A percentile compares a stretch with the other conserved stretches of the same genome.
Conservation (phyloP, 2,888 invertebrate genomes). For the Campopleginae sp. region DNA sequence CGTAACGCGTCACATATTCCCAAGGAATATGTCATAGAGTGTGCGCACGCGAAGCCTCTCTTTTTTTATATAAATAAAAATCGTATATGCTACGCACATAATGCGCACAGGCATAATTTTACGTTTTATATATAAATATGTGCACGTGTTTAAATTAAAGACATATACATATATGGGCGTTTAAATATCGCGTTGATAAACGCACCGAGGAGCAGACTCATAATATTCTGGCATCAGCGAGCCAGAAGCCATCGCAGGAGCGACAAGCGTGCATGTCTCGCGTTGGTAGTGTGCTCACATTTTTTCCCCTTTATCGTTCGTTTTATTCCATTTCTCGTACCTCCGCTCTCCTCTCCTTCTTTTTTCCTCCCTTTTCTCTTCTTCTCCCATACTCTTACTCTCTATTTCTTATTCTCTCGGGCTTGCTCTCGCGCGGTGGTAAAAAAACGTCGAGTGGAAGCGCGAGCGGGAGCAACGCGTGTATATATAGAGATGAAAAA, state of each 20-base stretch:
- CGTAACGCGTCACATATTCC: conserved; percentile 55
- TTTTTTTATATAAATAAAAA: conserved; percentile 48
- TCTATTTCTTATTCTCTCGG: conserved; percentile 63
- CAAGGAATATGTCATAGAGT: conserved; percentile 43
- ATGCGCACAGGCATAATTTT: conserved; percentile 16
- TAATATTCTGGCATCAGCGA: conserved; percentile 66
- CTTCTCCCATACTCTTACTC: conserved; percentile 15
- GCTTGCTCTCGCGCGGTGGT: conserved; percentile 75
- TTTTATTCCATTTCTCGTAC: conserved; percentile 56
- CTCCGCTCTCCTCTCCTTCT: conserved; percentile 53
- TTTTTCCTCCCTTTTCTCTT: conserved; percentile 40
- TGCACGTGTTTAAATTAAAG: not conserved
- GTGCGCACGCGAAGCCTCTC: conserved; percentile 34
- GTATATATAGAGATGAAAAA: conserved; percentile 49
- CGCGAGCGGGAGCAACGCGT: conserved; percentile 70
- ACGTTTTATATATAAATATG: not conserved
- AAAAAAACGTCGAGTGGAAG: conserved; percentile 79
- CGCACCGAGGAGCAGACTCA: conserved; percentile 54
- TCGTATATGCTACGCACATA: conserved; percentile 27
- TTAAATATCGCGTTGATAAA: conserved; percentile 64
- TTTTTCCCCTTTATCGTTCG: conserved; percentile 61
- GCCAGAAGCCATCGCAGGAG: conserved; percentile 63
- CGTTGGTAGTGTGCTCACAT: conserved; percentile 45
- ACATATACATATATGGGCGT: conserved; percentile 5
- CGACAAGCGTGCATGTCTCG: conserved; percentile 61